Evolutionary conservation across 2,888 invertebrate genomes (phyloP), one percentile per base, ranked within the genome.

Genomic region (Apeira syringaria): DNA sequence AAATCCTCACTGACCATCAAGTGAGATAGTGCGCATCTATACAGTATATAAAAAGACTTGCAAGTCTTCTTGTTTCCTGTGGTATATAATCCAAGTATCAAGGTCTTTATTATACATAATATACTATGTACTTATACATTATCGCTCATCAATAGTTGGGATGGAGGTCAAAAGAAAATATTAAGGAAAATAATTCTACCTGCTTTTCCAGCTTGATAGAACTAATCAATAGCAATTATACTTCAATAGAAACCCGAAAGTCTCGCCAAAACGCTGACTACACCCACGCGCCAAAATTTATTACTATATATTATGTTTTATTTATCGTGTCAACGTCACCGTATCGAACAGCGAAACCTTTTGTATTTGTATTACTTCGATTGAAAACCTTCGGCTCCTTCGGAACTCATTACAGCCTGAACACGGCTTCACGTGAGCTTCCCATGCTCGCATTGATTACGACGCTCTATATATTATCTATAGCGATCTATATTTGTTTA

Each of bases 371-470:
- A 15, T 15, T 25, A 36, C 43, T 35, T 43, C 28, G 39, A 43
- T 48, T 39, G 39, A 48, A 39, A 38, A 8, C 27, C 32, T 6
- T 30, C 28, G 31, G 32, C 22, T 13, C 10, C 22, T 27, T 40
- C 13, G 34, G 38, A 39, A 39, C 25, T 34, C 31, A 44, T 43
- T 43, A 43, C 42, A 9, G 35, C 9, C 27, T 25, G 32, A 37
- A 32, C n/a, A 36, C 22, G 25, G 29, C 22, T 24, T 17, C 29
- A 34, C 33, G 47, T 26, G 25, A 41, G 41, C 43, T 32, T 38
- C 29, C 36, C 17, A 39, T 38, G 32, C 32, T 17, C 18, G 36
- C 33, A 37, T 48, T 44, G 40, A 44, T 43, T 43, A 36, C 43
- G 31, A 30, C 30, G 35, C 42, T 22, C 35, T 4, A 10, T 15